These are phyloP conservation scores for Acipenser oxyrinchus DNA, from an alignment of 2,797 vertebrate species.

Conservation along the genomic window DNA sequence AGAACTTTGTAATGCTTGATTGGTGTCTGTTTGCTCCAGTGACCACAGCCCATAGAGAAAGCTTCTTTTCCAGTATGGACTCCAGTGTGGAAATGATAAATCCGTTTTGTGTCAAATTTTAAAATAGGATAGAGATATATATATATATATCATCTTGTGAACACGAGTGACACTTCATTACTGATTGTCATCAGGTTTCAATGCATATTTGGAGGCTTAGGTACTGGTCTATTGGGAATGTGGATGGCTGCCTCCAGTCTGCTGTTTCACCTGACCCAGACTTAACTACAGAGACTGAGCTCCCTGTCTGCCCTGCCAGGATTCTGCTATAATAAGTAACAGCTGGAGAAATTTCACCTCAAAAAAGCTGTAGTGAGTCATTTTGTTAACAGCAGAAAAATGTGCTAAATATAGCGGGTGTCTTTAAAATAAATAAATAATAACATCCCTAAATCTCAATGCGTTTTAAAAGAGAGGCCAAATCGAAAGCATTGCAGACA, in stretches of 20 bases:
- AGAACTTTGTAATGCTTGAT: no score
- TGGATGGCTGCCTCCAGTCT: constrained; percentile 25
- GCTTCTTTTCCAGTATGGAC: no score
- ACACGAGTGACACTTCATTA: constrained; percentile 22
- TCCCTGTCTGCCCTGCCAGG: constrained; percentile 11
- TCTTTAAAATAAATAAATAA: no score
- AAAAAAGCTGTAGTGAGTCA: constrained; percentile 9
- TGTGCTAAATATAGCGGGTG: no score
- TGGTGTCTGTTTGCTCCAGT: no score
- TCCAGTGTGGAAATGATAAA: no score
- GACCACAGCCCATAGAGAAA: no score
- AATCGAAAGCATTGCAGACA: no score
- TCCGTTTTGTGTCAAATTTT: not conserved
- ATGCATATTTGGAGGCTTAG: constrained; percentile 20
- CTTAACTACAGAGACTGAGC: constrained; percentile 29
- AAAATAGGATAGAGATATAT: constrained; percentile 7
- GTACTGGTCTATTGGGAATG: constrained; percentile 34
- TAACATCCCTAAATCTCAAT: no score
- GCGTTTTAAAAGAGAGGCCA: no score
- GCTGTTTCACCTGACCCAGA: constrained; percentile 31
- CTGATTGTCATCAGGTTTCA: constrained; percentile 34
- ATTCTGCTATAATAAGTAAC: constrained; percentile 45
- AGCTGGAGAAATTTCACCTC: constrained; percentile 41
- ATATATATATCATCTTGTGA: constrained; percentile 36
- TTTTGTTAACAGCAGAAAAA: no score